Base-by-base conservation (phyloP, 1,140 invertebrate genomes). In the Drosophila grimshawi region DNA sequence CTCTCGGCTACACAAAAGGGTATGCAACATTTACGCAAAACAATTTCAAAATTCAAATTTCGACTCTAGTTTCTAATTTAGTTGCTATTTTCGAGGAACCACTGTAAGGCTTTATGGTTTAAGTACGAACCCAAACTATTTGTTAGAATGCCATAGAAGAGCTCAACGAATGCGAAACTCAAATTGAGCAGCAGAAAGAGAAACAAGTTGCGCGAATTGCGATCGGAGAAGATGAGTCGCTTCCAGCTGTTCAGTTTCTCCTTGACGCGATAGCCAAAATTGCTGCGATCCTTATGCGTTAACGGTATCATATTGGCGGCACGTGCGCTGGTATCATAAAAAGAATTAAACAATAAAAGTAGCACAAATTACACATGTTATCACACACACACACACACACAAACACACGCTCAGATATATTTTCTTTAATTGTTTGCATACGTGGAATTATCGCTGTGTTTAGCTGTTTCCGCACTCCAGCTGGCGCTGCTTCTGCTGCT, bases 111-210 rank as follows among this genome's bases (percentile, higher is more conserved):
- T 4, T 29, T 29, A 6, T 19, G 19, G 2, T 1, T 19, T 19
- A 19, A 19, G 19, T 19, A 46, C 93, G 93, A 90, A 95, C 95
- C 96, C 93, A 96, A 95, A 92, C 98, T 99, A 93, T 99, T 99
- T 62, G 98, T 98, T 97, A 96, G 98, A 78, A 98, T 95, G 67
- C 98, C 98, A 93, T 99, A 99, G 59, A 96, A 94, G 56, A 99
- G 94, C 93, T 99, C 98, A 10, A 99, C 97, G 94, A 99, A 99
- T 3, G 98, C 98, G 93, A 98, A 98, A 3, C 97, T 97, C 68
- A 99, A 94, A 93, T 99, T 99, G 5, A 99, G 93, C 48, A 98
- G 70, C 0, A 99, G 94, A 91, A 99, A 99, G n/a, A 98, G 93
- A 92, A 99, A 98, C 72, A 99, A 94, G 93, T 99, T 99, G 81